Percentiles rank a stretch among this genome's conserved stretches.
phyloP scores from a whole-genome alignment of 2,113 vertebrate species.

The Vanacampus margaritifer region DNA sequence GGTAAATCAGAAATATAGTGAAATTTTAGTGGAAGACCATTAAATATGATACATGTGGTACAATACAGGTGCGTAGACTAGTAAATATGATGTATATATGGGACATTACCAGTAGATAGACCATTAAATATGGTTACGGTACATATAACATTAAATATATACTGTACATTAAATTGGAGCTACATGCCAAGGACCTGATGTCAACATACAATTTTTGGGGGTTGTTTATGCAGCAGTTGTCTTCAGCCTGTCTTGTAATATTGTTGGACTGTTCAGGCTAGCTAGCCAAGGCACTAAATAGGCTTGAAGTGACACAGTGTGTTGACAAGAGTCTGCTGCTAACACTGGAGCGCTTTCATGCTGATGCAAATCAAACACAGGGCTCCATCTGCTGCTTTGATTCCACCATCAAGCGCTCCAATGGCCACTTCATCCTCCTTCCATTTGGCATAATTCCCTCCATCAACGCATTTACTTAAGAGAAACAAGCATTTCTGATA shows the following conservation, averaged over 20 bases:
- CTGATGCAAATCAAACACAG: constrained; percentile 47
- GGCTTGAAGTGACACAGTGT: constrained; percentile 17
- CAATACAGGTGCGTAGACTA: not conserved
- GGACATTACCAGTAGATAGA: not conserved
- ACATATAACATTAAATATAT: not conserved
- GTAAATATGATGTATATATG: not conserved
- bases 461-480: no score
- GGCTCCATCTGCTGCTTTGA: constrained; percentile 48
- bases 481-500: no score
- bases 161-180: not conserved
- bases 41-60: not conserved
- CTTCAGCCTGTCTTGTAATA: not conserved
- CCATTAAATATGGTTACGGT: not conserved
- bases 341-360: constrained; percentile 52
- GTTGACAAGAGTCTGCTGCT: constrained; percentile 23
- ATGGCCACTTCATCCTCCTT: not conserved
- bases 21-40: not conserved
- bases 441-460: not conserved
- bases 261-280: constrained; percentile 3
- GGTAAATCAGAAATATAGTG: not conserved
- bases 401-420: constrained; percentile 19
- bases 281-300: constrained; percentile 10
- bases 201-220: not conserved
- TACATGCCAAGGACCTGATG: not conserved
- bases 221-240: not conserved